Base-by-base conservation (phyloP, 2,888 invertebrate species). In the Aleiodes leptofemur region DNA sequence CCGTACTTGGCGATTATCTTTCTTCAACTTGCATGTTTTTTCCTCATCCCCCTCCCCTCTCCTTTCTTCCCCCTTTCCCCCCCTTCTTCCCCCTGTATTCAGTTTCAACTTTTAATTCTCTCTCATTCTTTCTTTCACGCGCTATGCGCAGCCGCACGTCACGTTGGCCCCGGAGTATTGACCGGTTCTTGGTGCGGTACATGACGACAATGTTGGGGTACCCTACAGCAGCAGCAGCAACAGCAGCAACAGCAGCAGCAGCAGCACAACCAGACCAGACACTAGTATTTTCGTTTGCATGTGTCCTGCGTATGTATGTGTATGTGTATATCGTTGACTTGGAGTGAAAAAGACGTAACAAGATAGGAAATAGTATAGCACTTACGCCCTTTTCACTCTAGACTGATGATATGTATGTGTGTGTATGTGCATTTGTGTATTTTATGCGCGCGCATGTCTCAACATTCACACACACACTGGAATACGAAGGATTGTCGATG, bases 91-190 rank as follows among this genome's bases (percentile, higher is more conserved):
- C 23, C 23, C 1, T 11, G 16, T 57, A 55, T 69, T 34, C 56
- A 43, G 38, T 56, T 29, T 43, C 23, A 43, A 9, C 13, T 29
- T 59, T 48, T 61, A 74, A 72, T 51, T 74, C 78, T 69, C 13
- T 71, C 76, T 79, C 72, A 59, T 70, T 77, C 78, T 75, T 73
- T 31, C 59, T 72, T 78, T 76, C 74, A 73, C 73, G 43, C 34
- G 66, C 23, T 23, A 23, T 55, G 55, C 72, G 77, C 69, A 71
- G 74, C 81, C 84, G 82, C 81, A 82, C 85, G 83, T 83, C 86
- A 86, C 86, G 85, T 82, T 83, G 85, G 87, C 87, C 82, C 83
- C 86, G 86, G 88, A 88, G 88, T 88, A 88, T 88, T 88, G 88
- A 88, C 88, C 88, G 88, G 88, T 86, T 86, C 85, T 82, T 79